A percentile compares a stretch with the other conserved stretches of the same genome.
Evolutionary conservation across 1,140 invertebrate species (phyloP).

Genomic region (Chrysopa pallens): DNA sequence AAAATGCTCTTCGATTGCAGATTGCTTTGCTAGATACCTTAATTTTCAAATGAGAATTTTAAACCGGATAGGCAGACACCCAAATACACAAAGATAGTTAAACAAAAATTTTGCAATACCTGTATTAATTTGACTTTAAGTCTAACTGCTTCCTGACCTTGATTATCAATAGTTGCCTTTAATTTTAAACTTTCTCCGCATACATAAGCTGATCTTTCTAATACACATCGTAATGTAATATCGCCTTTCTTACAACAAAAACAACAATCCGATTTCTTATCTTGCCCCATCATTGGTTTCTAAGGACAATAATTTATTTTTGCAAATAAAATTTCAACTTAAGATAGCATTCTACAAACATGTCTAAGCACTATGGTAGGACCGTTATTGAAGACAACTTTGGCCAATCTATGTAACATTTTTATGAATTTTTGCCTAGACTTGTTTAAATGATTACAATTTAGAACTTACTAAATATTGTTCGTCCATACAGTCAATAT

Average conservation of each 20-base stretch:
- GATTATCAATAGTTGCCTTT: conserved; percentile 62
- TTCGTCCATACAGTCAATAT: conserved; percentile 76
- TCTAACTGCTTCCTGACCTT: conserved; percentile 49
- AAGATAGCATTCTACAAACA: background rate
- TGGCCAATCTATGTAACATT: background rate
- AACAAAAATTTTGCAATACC: conserved; percentile 27
- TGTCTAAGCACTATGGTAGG: background rate
- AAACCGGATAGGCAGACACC: no score
- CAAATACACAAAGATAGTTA: no score
- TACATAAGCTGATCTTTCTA: conserved; percentile 63
- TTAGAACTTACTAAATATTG: conserved; percentile 49
- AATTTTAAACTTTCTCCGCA: conserved; percentile 63
- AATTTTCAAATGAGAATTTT: no score
- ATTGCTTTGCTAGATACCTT: no score
- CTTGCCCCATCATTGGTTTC: conserved; percentile 54
- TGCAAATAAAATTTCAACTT: background rate
- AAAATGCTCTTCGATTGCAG: no score
- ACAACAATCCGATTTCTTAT: conserved; percentile 50
- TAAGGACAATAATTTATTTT: conserved; percentile 19
- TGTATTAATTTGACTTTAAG: conserved; percentile 54
- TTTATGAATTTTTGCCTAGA: background rate
- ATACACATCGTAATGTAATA: conserved; percentile 43
- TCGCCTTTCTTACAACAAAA: conserved; percentile 58
- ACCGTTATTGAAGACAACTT: no score
- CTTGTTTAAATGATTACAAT: background rate